Evolutionary conservation across 2,888 invertebrate species (phyloP).

Genomic region (Eledona agricola): DNA sequence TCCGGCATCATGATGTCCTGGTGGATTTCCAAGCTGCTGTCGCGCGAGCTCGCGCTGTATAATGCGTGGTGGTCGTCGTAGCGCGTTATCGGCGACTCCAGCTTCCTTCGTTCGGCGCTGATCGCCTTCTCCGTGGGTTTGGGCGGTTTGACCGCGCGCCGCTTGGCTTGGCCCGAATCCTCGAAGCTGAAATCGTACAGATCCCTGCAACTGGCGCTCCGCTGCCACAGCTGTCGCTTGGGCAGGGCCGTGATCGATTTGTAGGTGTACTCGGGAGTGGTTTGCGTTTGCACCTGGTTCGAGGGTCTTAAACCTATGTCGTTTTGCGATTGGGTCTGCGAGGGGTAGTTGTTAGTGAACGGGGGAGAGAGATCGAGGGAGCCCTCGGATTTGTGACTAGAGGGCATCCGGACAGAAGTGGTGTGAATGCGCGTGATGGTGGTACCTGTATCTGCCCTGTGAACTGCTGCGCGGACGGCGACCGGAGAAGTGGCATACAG

Average conservation of each 20-base stretch:
- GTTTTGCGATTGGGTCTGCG: constrained; percentile 62
- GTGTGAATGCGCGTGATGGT: constrained; percentile 55
- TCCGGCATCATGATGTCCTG: constrained; percentile 72
- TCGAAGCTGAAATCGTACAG: constrained; percentile 81
- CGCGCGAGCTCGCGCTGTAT: constrained; percentile 71
- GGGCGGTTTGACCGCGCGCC: constrained; percentile 62
- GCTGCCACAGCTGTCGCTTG: constrained; percentile 72
- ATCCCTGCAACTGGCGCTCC: constrained; percentile 85
- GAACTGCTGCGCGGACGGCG: constrained; percentile 66
- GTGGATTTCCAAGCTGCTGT: constrained; percentile 71
- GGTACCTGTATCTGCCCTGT: constrained; percentile 63
- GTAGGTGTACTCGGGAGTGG: constrained; percentile 51
- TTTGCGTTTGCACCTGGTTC: constrained; percentile 49
- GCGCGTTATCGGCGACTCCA: constrained; percentile 76
- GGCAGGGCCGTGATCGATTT: constrained; percentile 55
- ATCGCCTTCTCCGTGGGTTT: constrained; percentile 59
- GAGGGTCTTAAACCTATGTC: constrained; percentile 52
- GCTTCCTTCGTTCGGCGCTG: constrained; percentile 61
- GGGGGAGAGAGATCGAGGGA: constrained; percentile 61
- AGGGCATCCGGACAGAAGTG: constrained; percentile 66
- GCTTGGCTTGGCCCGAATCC: constrained; percentile 73
- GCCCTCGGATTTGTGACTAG: constrained; percentile 67
- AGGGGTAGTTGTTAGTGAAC: constrained; percentile 55
- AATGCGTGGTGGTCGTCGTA: constrained; percentile 75
- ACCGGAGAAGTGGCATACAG: constrained; percentile 62